Percentiles rank a stretch among this genome's conserved stretches.
Evolutionary conservation across 2,797 vertebrate species (phyloP).

Genomic region (Microcaecilia unicolor): DNA sequence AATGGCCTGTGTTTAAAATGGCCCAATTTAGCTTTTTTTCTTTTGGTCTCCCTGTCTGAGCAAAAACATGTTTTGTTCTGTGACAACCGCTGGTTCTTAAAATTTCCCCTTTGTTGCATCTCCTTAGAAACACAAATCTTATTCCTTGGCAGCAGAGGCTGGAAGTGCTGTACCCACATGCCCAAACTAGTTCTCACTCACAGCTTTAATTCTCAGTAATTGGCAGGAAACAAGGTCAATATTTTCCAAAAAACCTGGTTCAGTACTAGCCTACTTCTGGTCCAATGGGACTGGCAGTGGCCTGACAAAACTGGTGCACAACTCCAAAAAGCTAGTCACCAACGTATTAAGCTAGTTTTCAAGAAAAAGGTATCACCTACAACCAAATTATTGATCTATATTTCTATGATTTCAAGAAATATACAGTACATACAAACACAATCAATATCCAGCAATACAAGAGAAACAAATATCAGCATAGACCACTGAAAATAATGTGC

Average conservation of each 20-base stretch:
- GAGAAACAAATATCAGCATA: too few species aligned
- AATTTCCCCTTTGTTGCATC: conserved; percentile 61
- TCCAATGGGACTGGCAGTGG: conserved; percentile 53
- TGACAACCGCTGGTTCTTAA: conserved; percentile 49
- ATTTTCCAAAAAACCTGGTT: conserved; percentile 52
- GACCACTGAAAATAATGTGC: too few species aligned
- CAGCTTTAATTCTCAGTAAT: conserved; percentile 73
- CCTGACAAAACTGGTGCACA: too few species aligned
- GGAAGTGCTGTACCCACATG: conserved; percentile 58
- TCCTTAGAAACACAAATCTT: conserved; percentile 72
- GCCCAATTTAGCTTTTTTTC: conserved; percentile 35
- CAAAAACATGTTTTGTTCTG: conserved; percentile 37
- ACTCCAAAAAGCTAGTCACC: too few species aligned
- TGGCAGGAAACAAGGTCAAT: conserved; percentile 64
- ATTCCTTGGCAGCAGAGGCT: conserved; percentile 55
- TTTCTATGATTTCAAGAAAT: too few species aligned
- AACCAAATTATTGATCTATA: too few species aligned
- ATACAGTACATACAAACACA: too few species aligned
- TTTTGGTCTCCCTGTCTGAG: conserved; percentile 27
- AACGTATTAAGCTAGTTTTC: too few species aligned
- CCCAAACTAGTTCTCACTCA: conserved; percentile 63
- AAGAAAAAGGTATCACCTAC: too few species aligned
- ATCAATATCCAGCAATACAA: too few species aligned
- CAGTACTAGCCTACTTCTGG: conserved; percentile 46
- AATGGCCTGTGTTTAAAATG: conserved; percentile 40